Evolutionary conservation across 1,140 invertebrate genomes (phyloP), one percentile per base, ranked within the genome.

Genomic region (Camponotus vicinus): DNA sequence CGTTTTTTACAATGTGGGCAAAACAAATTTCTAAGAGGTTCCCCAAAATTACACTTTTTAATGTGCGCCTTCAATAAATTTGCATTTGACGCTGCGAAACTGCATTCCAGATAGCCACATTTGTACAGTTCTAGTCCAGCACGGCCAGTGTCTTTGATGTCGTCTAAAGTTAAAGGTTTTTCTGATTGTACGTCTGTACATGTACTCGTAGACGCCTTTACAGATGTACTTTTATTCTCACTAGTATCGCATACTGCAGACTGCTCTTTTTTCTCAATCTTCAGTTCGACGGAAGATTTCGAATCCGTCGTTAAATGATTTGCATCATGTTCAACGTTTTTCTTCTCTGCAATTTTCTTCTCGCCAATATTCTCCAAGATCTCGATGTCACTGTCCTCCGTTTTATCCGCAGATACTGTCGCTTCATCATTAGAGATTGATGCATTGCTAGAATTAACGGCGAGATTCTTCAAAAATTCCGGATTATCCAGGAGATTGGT

Each of bases 1-100:
- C 89, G 82, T 86, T 95, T 95, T 3, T 93, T 92, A 80, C 96
- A 96, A 87, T 96, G 96, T 3, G 92, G 93, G 90, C 97, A 97
- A 64, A 79, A 89, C 21, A 94, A 83, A 86, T 89, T 86, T 13
- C 91, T 92, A 0, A 85, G 86, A 9, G 92, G 91, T 5, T 87
- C 78, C 9, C 59, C 73, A 3, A 87, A 49, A 2, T 89, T 77
- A 69, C 96, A 96, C 13, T 94, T 93, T 32, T 93, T 94, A 34
- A 96, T 75, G 63, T 97, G 96, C 3, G 90, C 90, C 85, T 95
- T 95, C 21, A 97, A 93, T 1, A 86, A 61, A 0, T 59, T 77
- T 0, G 92, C 73, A 32, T 90, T 95, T 2, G 88, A 78, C 3
- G 92, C 92, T 0, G 90, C 57, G 67, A 91, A 94, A 7, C 85